A percentile compares a stretch with the other conserved stretches of the same genome.
These are phyloP conservation scores for Eutolmus rufibarbis DNA, from an alignment of 2,888 invertebrate genomes.

Conservation along the genomic window DNA sequence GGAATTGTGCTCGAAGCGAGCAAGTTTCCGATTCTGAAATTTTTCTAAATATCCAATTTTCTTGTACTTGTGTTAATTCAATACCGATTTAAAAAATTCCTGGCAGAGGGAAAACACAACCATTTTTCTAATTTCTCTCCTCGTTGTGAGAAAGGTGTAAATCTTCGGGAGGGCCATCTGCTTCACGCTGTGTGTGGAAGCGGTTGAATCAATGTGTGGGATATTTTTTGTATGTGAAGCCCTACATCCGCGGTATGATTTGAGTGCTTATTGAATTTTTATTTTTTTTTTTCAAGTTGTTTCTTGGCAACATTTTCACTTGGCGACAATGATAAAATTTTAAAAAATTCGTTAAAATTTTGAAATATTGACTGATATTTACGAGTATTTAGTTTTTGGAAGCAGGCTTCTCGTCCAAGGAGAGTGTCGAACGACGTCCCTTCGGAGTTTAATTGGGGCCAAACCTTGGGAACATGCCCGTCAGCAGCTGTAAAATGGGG, in stretches of 20 bases:
- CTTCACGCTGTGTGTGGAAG: background rate
- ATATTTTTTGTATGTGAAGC: background rate
- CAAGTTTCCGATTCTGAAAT: background rate
- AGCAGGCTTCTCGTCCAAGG: background rate
- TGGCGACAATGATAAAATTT: background rate
- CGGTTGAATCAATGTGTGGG: background rate
- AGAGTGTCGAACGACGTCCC: background rate
- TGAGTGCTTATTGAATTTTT: background rate
- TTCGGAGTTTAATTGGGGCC: background rate
- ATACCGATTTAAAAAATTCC: background rate
- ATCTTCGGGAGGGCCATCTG: background rate
- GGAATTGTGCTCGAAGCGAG: background rate
- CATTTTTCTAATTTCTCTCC: background rate
- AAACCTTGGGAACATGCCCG: background rate
- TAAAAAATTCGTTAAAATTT: background rate
- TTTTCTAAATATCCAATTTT: background rate
- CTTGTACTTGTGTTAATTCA: background rate
- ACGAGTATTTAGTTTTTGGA: background rate
- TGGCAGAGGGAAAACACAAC: background rate
- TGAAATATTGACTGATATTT: background rate
- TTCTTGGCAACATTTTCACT: background rate
- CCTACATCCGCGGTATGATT: background rate
- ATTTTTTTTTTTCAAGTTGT: background rate
- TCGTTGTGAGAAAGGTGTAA: background rate
- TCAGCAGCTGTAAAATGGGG: background rate